These are phyloP conservation scores for Eupithecia centaureata DNA, from an alignment of 2,888 invertebrate species.

Conservation along the genomic window DNA sequence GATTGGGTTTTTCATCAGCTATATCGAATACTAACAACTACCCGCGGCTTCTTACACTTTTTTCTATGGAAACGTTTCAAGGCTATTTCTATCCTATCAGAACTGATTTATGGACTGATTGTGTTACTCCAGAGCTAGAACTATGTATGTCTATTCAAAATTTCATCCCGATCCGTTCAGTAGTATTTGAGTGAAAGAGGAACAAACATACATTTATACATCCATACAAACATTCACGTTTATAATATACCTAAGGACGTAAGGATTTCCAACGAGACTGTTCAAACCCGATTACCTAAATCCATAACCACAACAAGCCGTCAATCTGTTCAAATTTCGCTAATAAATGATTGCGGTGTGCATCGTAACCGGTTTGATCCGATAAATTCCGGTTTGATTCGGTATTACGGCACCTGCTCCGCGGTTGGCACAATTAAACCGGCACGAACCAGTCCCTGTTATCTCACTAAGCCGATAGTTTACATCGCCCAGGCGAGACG, in stretches of 20 bases:
- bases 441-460: conserved; percentile 37
- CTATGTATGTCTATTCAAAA: no score
- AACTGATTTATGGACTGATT: no score
- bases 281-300: not conserved
- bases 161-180: no score
- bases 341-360: conserved; percentile 23
- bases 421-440: conserved; percentile 36
- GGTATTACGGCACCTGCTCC: conserved; percentile 35
- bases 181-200: no score
- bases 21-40: not conserved
- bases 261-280: no score
- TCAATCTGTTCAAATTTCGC: conserved; percentile 16
- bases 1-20: not conserved
- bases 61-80: no score
- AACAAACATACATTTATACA: no score
- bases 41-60: no score
- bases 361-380: conserved; percentile 25
- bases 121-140: no score
- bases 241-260: no score
- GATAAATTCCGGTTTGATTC: conserved; percentile 34
- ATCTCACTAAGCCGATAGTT: conserved; percentile 35
- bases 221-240: no score
- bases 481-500: conserved; percentile 17
- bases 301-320: conserved; percentile 6
- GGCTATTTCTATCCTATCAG: no score